Conservation (phyloP, 1,140 invertebrate species). For the Proctacanthus coquilletti region DNA sequence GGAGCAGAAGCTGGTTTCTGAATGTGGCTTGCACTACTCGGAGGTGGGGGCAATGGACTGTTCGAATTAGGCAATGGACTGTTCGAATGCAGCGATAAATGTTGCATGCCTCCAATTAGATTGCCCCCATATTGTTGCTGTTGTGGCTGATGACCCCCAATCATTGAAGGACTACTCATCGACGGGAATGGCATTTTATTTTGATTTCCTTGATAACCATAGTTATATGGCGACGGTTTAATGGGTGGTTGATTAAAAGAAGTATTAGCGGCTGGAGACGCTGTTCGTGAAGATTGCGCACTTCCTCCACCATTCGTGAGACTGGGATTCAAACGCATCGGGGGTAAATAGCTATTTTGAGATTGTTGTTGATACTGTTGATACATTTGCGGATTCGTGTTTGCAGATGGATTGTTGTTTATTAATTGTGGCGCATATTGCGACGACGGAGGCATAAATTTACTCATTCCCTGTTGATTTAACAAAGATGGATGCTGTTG, state of each 20-base stretch:
- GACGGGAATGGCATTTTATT: too few relatives aligned
- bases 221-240: slow-evolving; percentile 6
- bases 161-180: too few relatives aligned
- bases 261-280: too few relatives aligned
- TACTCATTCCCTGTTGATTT: too few relatives aligned
- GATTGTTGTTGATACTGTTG: slow-evolving; percentile 2
- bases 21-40: neutral
- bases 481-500: too few relatives aligned
- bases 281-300: slow-evolving; percentile 21
- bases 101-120: neutral
- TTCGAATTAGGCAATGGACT: neutral
- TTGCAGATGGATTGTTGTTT: neutral
- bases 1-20: neutral
- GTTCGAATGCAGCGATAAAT: neutral
- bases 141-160: neutral
- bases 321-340: slow-evolving; percentile 13
- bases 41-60: neutral
- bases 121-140: neutral
- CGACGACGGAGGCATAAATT: slow-evolving; percentile 17
- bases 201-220: too few relatives aligned
- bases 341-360: slow-evolving; percentile 13
- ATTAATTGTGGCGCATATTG: slow-evolving; percentile 5
- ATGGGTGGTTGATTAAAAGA: too few relatives aligned
- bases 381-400: neutral
- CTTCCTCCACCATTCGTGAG: slow-evolving; percentile 16